Base-by-base conservation (phyloP, 2,113 vertebrate genomes). In the Geococcyx californianus region DNA sequence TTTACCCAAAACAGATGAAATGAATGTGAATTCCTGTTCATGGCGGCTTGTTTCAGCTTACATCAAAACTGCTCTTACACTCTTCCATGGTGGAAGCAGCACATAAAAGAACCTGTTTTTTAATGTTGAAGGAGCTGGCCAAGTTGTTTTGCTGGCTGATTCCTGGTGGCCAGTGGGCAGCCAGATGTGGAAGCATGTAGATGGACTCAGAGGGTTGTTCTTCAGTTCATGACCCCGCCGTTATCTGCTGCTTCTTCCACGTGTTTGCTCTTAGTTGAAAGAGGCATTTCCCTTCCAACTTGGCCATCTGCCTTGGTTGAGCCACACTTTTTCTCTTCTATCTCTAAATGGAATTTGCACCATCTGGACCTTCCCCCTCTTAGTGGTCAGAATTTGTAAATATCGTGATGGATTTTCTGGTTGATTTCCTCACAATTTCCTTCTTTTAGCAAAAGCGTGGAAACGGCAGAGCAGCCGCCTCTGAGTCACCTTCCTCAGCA, bases 31-130 rank as follows among this genome's bases (percentile, higher is more conserved):
- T 89, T 95, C 89, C 75, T 90, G 63, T 67, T 85, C 31, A 10
- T 81, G 55, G 72, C 75, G 83, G 78, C 47, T 93, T 88, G 25
- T 83, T 95, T 77, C 68, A 73, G 81, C 76, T 95, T 87, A 34
- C 58, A 83, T 63, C 51, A 70, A 55, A 91, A 21, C 25, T 69
- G 49, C 31, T 60, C 31, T 84, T 70, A 16, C 51, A 28, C 42
- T 87, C 24, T 38, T 8, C 21, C 8, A 2, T 29, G n/a, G 29
- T 52, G 55, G 67, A 90, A 78, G 21, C 42, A 63, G 38, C 33
- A 42, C 16, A n/a, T 49, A 79, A 84, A 64, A 52, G 6, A 79
- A 34, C 7, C 7, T 8, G 20, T 45, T 69, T 29, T 24, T 29
- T 8, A 25, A 3, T 6, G 11, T 52, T 85, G 54, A 90, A 68